Conservation (phyloP, 2,113 vertebrate genomes). For the Neotoma lepida region DNA sequence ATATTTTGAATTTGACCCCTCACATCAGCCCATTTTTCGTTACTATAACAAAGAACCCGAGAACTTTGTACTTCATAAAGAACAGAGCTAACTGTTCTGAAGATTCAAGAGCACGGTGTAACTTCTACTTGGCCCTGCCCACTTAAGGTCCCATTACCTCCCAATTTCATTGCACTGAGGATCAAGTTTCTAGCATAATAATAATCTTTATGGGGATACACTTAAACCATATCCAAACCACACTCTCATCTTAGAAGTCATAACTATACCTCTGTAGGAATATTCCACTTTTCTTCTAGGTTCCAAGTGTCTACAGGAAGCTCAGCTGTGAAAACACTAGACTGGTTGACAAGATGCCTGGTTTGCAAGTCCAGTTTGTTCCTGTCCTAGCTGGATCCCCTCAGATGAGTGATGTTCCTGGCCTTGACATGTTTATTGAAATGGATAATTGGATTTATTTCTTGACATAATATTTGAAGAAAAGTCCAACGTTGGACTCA, state of each 20-base stretch:
- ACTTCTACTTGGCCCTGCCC: neutral
- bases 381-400: fast-evolving
- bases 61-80: neutral
- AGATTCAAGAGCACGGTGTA: neutral
- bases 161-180: neutral
- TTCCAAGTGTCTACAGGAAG: neutral
- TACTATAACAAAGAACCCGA: neutral
- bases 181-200: neutral
- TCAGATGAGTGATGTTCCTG: neutral
- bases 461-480: neutral
- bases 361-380: too few relatives aligned
- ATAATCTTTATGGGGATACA: neutral
- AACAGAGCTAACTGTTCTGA: neutral
- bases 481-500: neutral
- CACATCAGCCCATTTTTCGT: neutral
- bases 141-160: neutral
- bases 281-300: neutral
- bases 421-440: neutral
- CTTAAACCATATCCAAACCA: neutral
- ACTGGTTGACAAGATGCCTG: neutral
- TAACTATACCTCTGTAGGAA: neutral
- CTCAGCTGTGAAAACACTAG: neutral
- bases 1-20: neutral
- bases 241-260: neutral
- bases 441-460: neutral